phyloP scores from a whole-genome alignment of 2,113 vertebrate species.

The Microcebus tavaratra region DNA sequence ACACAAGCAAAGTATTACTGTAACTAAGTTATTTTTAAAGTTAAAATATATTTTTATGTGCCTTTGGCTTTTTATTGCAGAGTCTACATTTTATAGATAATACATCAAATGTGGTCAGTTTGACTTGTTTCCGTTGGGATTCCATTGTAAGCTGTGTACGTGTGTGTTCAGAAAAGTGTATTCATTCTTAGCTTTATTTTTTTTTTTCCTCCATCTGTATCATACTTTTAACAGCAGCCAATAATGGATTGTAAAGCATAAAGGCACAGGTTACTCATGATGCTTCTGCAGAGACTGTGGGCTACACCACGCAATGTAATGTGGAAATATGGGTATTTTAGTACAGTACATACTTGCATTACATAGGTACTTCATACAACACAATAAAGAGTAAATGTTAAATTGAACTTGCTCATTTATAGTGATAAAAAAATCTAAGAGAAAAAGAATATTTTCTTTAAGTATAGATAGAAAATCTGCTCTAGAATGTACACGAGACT shows the following conservation, averaged over 20 bases:
- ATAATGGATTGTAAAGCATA: conserved; percentile 72
- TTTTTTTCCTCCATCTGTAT: conserved; percentile 77
- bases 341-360: conserved; percentile 80
- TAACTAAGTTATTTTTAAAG: conserved; percentile 89
- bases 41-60: conserved; percentile 87
- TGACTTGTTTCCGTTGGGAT: conserved; percentile 79
- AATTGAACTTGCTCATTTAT: conserved; percentile 68
- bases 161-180: conserved; percentile 79
- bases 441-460: conserved; percentile 3
- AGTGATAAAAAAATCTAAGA: conserved; percentile 50
- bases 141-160: conserved; percentile 83
- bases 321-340: conserved; percentile 80
- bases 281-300: conserved; percentile 79
- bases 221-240: conserved; percentile 77
- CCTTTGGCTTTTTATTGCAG: conserved; percentile 85
- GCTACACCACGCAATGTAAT: conserved; percentile 76
- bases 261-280: conserved; percentile 82
- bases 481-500: neutral
- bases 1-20: conserved; percentile 82
- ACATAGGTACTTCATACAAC: conserved; percentile 85
- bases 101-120: conserved; percentile 80
- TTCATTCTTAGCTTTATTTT: conserved; percentile 76
- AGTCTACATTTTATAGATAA: conserved; percentile 83
- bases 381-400: conserved; percentile 85
- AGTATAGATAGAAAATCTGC: conserved; percentile 40